Evolutionary conservation across 2,113 vertebrate genomes (phyloP).

Genomic region (Marcusenius ussheri): DNA sequence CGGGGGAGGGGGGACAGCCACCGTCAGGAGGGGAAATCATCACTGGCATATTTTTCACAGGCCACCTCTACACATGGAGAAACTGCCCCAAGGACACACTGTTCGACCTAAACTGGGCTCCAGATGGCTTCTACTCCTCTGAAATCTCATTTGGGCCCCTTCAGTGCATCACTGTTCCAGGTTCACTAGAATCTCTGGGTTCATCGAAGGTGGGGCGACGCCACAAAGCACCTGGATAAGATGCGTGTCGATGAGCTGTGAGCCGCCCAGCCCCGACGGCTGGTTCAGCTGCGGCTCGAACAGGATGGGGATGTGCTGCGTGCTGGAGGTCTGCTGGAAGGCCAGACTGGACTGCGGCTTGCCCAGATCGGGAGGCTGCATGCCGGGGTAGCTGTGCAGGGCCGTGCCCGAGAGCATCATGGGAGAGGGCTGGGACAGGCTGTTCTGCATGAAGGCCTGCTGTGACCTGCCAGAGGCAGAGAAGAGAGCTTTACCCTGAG

Average conservation of each 20-base stretch:
- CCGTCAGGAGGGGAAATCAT: neutral
- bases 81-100: neutral
- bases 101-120: neutral
- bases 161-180: neutral
- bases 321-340: constrained; percentile 89
- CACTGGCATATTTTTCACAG: no score
- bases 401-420: constrained; percentile 90
- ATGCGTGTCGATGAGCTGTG: constrained; percentile 93
- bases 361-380: constrained; percentile 85
- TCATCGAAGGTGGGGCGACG: neutral
- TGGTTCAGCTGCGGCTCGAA: constrained; percentile 92
- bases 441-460: constrained; percentile 95
- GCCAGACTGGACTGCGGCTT: constrained; percentile 89
- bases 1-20: neutral
- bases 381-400: constrained; percentile 85
- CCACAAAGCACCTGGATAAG: constrained; percentile 73
- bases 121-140: neutral
- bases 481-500: neutral
- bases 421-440: constrained; percentile 83
- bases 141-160: neutral
- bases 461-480: constrained; percentile 69
- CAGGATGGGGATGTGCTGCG: constrained; percentile 92
- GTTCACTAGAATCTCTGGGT: neutral
- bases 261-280: constrained; percentile 85
- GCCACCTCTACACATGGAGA: neutral